Base-by-base conservation (phyloP, 1,140 invertebrate species). In the Zaprionus camerounensis region DNA sequence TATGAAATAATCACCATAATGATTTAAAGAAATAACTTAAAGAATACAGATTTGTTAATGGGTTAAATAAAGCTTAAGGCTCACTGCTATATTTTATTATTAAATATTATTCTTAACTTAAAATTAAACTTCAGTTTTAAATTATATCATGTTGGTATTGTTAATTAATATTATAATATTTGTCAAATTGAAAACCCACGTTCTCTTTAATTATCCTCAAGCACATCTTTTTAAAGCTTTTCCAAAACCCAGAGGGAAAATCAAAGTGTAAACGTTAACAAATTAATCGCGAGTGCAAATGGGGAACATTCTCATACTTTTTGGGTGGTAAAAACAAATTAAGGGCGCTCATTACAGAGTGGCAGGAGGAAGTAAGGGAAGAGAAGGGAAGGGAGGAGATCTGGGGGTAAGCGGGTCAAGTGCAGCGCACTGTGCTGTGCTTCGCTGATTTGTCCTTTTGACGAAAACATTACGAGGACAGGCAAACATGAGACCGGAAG, bases 381-480 rank as follows among this genome's bases (percentile, higher is more conserved):
- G 34, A 1, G 1, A 38, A 15, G 13, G n/a, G n/a, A n/a, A n/a
- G n/a, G 34, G 4, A 36, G 2, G 34, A 15, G 0, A n/a, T 5
- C 13, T n/a, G 15, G 38, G 20, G 20, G 46, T 26, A 55, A 46
- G 57, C 28, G 67, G 72, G 67, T 71, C 73, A 71, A 65, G 44
- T 46, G 61, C 44, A 59, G 55, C 28, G 44, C 65, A 44, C 34
- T 49, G 6, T 76, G 70, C 70, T 67, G 44, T 71, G 59, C 44
- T 53, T 9, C 79, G 70, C 70, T 67, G 62, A 63, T 61, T 74
- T 78, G 66, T 80, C 46, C 74, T 74, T 78, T 82, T 78, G 65
- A 83, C 69, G 71, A 68, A 68, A 63, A 84, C 75, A 74, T 90
- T 81, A 90, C 78, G 63, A 51, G 56, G 74, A 57, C 71, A 76